A percentile compares a stretch with the other conserved stretches of the same genome.
These are phyloP conservation scores for Andrena hattorfiana DNA, from an alignment of 2,888 invertebrate species.

Conservation along the genomic window DNA sequence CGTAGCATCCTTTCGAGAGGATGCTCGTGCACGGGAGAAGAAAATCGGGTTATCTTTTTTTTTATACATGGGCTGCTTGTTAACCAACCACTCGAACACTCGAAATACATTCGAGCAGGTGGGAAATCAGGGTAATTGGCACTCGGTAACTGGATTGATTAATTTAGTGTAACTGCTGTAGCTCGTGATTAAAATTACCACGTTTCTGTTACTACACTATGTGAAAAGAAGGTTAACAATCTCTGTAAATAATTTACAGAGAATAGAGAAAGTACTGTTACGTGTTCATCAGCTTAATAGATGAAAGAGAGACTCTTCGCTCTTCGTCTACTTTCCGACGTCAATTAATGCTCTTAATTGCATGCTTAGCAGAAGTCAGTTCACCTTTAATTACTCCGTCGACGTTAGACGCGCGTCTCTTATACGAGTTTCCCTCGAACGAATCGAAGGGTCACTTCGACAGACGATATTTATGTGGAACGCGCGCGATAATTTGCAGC, in stretches of 20 bases:
- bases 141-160: too few relatives aligned
- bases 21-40: background rate
- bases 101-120: too few relatives aligned
- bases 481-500: constrained; percentile 27
- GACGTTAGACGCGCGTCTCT: constrained; percentile 1
- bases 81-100: too few relatives aligned
- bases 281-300: background rate
- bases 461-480: constrained; percentile 47
- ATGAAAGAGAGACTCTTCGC: background rate
- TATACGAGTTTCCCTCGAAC: constrained; percentile 1
- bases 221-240: too few relatives aligned
- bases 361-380: constrained; percentile 32
- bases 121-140: too few relatives aligned
- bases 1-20: background rate
- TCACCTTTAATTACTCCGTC: constrained; percentile 44
- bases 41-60: background rate
- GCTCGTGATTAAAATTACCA: too few relatives aligned
- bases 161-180: too few relatives aligned
- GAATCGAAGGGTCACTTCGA: constrained; percentile 26
- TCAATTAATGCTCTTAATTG: constrained; percentile 55
- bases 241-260: too few relatives aligned
- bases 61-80: background rate
- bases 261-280: background rate
- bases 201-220: too few relatives aligned
- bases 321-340: constrained; percentile 4